Base-by-base conservation (phyloP, 2,888 invertebrate genomes). In the Iselma pallidipennis region DNA sequence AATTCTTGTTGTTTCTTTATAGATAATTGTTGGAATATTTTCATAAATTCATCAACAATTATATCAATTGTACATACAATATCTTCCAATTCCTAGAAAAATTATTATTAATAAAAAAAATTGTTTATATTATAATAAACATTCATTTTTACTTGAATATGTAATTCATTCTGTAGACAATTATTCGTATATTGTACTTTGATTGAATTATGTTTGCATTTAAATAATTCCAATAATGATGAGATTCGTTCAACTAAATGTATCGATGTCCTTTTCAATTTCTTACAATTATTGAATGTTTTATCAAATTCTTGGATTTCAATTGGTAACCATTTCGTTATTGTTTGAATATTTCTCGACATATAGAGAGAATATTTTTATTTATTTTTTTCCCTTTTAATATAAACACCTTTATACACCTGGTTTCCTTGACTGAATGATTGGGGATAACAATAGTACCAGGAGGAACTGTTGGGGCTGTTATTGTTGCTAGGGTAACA, bases 71-170 rank as follows among this genome's bases (percentile, higher is more conserved):
- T 84, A 63, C 83, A 83, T 76, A 84, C 82, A 71, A 87, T 83
- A 79, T 84, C 83, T 79, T 87, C 85, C 76, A 88, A 77, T 76
- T 86, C 84, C 87, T 88, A 75, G 51, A 84, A 83, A 52, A 63
- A 29, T 19, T 50, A 23, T 7, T 26, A 58, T 48, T 12, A 14
- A n/a, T 42, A 25, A 25, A 25, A 3, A 25, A 25, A 25, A 25
- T 42, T 7, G n/a, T 2, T 23, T 21, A 9, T n/a, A n/a, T n/a
- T n/a, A n/a, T n/a, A n/a, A n/a, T 21, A 14, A 21, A 2, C n/a
- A 50, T n/a, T 19, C 14, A 66, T 59, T 49, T 51, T 61, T 58
- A 64, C 61, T 55, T 65, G 56, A 26, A 59, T 57, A 37, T 59
- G 67, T 7, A 69, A 29, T 55, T 71, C 68, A 37, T 68, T 68